Evolutionary conservation across 1,140 invertebrate genomes (phyloP).

Genomic region (Drosophila lini): DNA sequence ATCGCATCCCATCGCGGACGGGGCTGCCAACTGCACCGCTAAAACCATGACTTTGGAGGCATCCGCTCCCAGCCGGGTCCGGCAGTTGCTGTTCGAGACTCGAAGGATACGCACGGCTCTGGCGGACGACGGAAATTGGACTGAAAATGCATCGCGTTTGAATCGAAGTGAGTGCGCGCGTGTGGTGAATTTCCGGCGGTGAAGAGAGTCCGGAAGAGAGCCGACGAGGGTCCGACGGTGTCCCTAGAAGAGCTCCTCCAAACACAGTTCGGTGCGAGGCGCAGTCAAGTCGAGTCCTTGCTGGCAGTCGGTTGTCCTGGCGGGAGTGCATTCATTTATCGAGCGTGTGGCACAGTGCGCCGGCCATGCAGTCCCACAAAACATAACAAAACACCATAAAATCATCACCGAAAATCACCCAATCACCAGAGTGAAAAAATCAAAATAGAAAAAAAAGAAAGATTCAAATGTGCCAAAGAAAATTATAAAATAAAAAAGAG

Average conservation of each 20-base stretch:
- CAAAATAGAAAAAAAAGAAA: constrained; percentile 15
- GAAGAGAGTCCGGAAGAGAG: constrained; percentile 62
- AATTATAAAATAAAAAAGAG: neutral
- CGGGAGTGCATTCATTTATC: constrained; percentile 40
- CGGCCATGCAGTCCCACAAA: constrained; percentile 42
- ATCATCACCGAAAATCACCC: constrained; percentile 15
- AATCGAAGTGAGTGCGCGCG: constrained; percentile 35
- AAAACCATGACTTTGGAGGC: constrained; percentile 7
- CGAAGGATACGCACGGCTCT: constrained; percentile 78
- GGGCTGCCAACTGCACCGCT: constrained; percentile 60
- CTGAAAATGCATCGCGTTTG: constrained; percentile 47
- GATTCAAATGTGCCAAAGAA: constrained; percentile 65
- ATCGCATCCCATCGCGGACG: constrained; percentile 16
- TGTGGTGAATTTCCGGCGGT: constrained; percentile 65
- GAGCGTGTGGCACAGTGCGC: constrained; percentile 43
- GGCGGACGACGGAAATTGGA: constrained; percentile 51
- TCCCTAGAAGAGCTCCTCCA: constrained; percentile 29
- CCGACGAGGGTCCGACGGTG: constrained; percentile 18
- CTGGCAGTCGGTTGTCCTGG: constrained; percentile 67
- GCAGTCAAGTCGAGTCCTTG: constrained; percentile 68
- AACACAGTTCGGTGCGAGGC: constrained; percentile 28
- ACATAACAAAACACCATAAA: constrained; percentile 44
- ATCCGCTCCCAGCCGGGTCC: constrained; percentile 7
- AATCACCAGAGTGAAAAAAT: constrained; percentile 42
- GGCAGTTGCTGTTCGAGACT: constrained; percentile 79